Percentiles rank a stretch among this genome's conserved stretches.
Conservation (phyloP, 2,113 vertebrate genomes). For the Cyphomyrus plagiostoma region DNA sequence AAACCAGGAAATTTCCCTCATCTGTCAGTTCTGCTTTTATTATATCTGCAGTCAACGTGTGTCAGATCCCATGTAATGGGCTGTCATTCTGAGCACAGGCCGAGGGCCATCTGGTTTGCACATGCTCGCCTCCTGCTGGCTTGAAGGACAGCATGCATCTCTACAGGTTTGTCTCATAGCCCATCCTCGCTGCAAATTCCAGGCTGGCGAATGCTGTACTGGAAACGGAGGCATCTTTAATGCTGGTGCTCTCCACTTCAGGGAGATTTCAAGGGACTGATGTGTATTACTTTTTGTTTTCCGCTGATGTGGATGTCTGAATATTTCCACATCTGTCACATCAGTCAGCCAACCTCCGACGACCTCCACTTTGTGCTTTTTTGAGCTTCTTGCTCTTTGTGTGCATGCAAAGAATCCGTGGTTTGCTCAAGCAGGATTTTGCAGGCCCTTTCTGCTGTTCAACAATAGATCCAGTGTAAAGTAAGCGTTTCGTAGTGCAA, state of each 20-base stretch:
- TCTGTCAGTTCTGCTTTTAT: background rate
- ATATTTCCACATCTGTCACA: background rate
- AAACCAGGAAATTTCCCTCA: background rate
- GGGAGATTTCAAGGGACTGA: background rate
- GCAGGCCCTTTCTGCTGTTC: background rate
- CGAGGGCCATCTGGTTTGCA: background rate
- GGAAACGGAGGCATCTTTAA: background rate
- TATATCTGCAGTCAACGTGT: background rate
- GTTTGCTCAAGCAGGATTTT: background rate
- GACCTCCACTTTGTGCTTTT: background rate
- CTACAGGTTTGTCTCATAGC: background rate
- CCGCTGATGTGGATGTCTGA: background rate
- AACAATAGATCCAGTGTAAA: background rate
- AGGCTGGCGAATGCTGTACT: background rate
- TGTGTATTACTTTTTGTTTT: background rate
- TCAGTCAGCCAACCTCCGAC: constrained; percentile 1
- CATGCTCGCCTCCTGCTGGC: background rate
- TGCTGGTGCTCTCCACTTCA: background rate
- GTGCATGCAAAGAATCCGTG: background rate
- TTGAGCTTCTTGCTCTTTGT: background rate
- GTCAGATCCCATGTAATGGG: background rate
- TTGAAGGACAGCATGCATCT: background rate
- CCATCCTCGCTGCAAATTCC: background rate
- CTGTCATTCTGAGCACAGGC: background rate
- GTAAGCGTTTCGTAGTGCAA: background rate